Base-by-base conservation (phyloP, 2,113 vertebrate genomes). In the Panurus biarmicus region DNA sequence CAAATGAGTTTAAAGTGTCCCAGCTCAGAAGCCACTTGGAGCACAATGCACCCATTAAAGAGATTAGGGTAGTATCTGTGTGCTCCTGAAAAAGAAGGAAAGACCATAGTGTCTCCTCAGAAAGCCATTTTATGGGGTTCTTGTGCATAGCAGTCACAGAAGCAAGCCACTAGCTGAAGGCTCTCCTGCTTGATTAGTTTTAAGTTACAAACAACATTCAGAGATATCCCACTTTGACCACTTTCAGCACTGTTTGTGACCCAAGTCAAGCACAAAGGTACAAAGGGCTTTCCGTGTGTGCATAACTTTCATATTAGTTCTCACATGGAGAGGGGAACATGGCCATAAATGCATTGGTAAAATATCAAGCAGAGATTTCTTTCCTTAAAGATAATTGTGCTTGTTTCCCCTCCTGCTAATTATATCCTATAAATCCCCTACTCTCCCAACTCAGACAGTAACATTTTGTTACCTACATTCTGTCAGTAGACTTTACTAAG, bases 401-500 rank as follows among this genome's bases (percentile, higher is more conserved):
- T 94, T 95, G 75, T 87, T 91, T 85, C 66, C 48, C 72, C 45
- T 66, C 66, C 58, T 95, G 93, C 94, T 96, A 97, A 96, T 96
- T 96, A 92, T 96, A 96, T 92, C 94, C 82, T 82, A 95, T 84
- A 96, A 97, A 94, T 95, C 86, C 93, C 70, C 72, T 24, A 19
- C 91, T 89, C 69, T 94, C 81, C 88, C 79, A 91, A 92, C 84
- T 87, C 86, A 91, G 93, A 89, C 93, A 92, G 94, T 86, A 79
- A 57, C 94, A 92, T 86, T 89, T 92, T 85, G 89, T 96, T 97
- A 92, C 93, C 91, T 90, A 93, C 81, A 73, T 95, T 94, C 95
- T 96, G 92, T 91, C 87, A 92, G 89, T 89, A 89, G 94, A 95
- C 95, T 94, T 95, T 86, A 56, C 92, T 95, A 93, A 97, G 98